A percentile compares a stretch with the other conserved stretches of the same genome.
Evolutionary conservation across 2,888 invertebrate genomes (phyloP).

Genomic region (Cephus pygmeus): DNA sequence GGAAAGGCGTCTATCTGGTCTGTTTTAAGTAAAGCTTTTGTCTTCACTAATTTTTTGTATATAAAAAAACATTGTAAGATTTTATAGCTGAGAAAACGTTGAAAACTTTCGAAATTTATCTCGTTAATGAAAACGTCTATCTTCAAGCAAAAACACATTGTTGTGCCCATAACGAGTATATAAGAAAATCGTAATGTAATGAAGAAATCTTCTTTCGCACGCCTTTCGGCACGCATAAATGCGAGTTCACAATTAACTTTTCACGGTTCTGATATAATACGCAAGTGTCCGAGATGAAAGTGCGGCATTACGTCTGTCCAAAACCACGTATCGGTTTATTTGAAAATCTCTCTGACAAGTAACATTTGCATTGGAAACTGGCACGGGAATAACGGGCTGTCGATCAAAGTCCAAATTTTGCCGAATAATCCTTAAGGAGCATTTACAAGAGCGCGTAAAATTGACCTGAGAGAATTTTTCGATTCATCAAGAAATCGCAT

Average conservation of each 20-base stretch:
- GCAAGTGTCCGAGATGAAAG: too few species aligned
- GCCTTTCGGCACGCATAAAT: neutral
- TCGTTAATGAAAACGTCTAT: neutral
- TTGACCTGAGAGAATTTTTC: too few species aligned
- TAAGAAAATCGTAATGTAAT: neutral
- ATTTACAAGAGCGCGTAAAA: neutral
- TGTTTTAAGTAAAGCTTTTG: neutral
- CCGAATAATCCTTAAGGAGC: neutral
- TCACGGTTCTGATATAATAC: neutral
- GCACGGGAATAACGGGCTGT: neutral
- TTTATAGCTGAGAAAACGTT: neutral
- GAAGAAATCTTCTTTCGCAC: neutral
- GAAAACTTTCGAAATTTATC: neutral
- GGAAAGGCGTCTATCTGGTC: neutral
- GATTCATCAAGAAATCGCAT: too few species aligned
- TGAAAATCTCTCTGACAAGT: neutral
- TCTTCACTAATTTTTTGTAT: neutral
- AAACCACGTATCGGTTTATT: too few species aligned
- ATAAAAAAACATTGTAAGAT: neutral
- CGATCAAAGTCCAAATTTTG: neutral
- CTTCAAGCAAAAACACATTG: neutral
- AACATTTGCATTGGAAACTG: neutral
- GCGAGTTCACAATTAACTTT: neutral
- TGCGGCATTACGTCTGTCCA: too few species aligned
- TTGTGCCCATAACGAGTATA: neutral